phyloP scores from a whole-genome alignment of 2,797 vertebrate genomes.

The Anabas testudineus region DNA sequence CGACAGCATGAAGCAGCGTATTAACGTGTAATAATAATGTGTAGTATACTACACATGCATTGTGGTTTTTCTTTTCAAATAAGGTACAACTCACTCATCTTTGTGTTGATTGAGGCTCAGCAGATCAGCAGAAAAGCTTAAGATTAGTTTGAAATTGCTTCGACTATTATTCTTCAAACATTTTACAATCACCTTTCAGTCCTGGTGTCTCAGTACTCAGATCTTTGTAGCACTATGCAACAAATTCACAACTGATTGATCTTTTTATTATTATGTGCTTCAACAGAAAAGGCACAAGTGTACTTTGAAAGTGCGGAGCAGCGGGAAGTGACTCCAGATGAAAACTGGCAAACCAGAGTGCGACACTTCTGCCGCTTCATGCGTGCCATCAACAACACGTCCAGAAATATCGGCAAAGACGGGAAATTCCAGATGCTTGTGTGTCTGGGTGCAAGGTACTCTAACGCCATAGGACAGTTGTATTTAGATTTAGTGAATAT shows the following conservation, averaged over 20 bases:
- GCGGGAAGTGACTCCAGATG: slow-evolving; percentile 89
- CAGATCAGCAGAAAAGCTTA: background rate
- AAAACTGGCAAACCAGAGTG: slow-evolving; percentile 96
- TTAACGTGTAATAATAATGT: too few relatives aligned
- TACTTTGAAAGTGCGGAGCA: slow-evolving; percentile 96
- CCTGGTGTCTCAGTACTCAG: background rate
- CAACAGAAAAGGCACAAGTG: slow-evolving; percentile 95
- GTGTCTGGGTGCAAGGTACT: slow-evolving; percentile 96
- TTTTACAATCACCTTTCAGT: background rate
- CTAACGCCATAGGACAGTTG: background rate
- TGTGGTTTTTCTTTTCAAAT: background rate
- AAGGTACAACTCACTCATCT: background rate
- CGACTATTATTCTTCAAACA: background rate
- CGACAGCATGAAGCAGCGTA: background rate
- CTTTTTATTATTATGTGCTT: slow-evolving; percentile 20
- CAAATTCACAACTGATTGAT: background rate
- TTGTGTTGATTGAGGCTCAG: too few relatives aligned
- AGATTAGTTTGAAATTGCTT: too few relatives aligned
- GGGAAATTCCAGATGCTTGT: slow-evolving; percentile 99
- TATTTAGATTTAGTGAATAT: background rate
- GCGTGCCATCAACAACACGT: slow-evolving; percentile 94
- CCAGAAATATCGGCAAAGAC: slow-evolving; percentile 98
- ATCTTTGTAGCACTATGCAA: background rate
- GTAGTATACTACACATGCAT: too few relatives aligned
- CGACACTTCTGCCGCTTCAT: slow-evolving; percentile 96